A percentile compares a stretch with the other conserved stretches of the same genome.
Conservation (phyloP, 2,888 invertebrate genomes). For the Ochropacha duplaris region DNA sequence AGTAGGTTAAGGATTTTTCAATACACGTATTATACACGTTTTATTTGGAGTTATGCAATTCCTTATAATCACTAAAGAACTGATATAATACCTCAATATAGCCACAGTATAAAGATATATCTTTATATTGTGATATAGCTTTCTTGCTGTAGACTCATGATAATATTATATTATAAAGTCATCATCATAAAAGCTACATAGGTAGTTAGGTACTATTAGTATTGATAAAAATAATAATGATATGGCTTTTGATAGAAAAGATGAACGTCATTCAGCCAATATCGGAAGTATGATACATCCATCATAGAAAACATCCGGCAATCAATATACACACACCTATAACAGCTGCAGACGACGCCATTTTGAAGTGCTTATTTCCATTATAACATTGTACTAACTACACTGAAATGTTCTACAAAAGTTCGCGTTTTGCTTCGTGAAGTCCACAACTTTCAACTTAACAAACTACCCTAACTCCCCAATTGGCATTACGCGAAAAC, state of each 20-base stretch:
- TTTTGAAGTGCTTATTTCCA: slow-evolving; percentile 83
- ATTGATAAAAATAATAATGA: too few species aligned
- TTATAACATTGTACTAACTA: slow-evolving; percentile 84
- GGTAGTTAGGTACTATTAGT: too few species aligned
- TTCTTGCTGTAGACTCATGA: background rate
- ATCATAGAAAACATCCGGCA: slow-evolving; percentile 52
- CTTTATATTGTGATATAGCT: background rate
- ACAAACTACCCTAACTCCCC: slow-evolving; percentile 69
- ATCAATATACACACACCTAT: slow-evolving; percentile 68
- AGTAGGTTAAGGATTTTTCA: background rate
- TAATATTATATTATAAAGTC: too few species aligned
- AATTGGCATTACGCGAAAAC: slow-evolving; percentile 80
- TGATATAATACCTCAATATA: background rate
- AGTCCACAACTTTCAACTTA: slow-evolving; percentile 79
- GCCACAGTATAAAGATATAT: too few species aligned
- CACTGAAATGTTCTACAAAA: slow-evolving; percentile 84
- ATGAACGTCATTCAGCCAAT: slow-evolving; percentile 27
- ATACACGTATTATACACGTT: background rate
- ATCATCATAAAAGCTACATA: too few species aligned
- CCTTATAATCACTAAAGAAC: background rate
- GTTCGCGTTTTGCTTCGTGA: slow-evolving; percentile 83
- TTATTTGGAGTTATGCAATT: background rate
- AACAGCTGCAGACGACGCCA: slow-evolving; percentile 78
- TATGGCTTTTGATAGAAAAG: background rate
- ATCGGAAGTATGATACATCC: slow-evolving; percentile 47